Base-by-base conservation (phyloP, 2,113 vertebrate genomes). In the Cryptomyrus ogoouensis region DNA sequence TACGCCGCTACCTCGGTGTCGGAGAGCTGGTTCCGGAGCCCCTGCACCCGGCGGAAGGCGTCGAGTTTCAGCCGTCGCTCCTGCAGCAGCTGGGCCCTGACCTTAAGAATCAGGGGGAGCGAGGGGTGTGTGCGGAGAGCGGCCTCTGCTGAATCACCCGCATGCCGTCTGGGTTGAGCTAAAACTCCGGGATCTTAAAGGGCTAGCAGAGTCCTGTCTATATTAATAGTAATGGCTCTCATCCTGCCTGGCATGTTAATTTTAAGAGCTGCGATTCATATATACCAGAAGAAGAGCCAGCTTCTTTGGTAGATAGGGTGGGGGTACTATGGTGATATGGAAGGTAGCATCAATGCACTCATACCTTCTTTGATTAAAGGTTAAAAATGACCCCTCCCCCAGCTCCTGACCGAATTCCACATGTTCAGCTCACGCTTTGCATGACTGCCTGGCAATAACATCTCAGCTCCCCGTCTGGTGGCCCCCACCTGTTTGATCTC, bases 21-120 rank as follows among this genome's bases (percentile, higher is more conserved):
- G 1, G 88, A 91, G 88, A 96, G 92, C 91, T 94, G 94, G 89
- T 87, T 90, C 58, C 94, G 95, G 17, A 97, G 94, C 92, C 95
- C 94, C 17, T 96, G 94, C 53, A 87, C 90, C 0, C 91, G 88
- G 90, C 96, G 95, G 90, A 97, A 97, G 27, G 96, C 95, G 0
- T 96, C 94, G 49, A 87, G 12, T 91, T 97, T 97, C 92, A 97
- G 83, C 86, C 93, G 92, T 5, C 90, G 86, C 91, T 96, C 95
- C 91, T 94, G 95, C 17, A 93, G 93, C 31, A 97, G 93, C 92
- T 89, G 94, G 9, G 91, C 93, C 93, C 89, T 95, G 91, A 94
- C 90, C 96, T 97, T 21, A 12, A 47, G 3, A 9, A 47, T 2
- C 17, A 47, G 44, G 24, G 39, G 10, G 44, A 44, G 42, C 7